Evolutionary conservation across 2,797 vertebrate genomes (phyloP).

Genomic region (Gymnothorax reevesii): DNA sequence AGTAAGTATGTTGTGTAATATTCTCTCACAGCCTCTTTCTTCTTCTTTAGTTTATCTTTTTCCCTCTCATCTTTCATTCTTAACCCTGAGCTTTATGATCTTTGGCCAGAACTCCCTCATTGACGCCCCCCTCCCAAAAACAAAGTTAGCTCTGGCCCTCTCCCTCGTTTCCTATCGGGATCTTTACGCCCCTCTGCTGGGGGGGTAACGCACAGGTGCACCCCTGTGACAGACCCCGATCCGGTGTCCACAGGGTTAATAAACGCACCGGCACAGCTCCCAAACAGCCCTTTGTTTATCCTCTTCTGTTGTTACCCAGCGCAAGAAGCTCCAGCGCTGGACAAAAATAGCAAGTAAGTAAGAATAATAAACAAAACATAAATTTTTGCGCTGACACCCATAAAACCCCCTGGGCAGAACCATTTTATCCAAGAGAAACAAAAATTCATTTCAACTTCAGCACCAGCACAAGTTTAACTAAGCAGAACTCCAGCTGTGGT

Average conservation of each 20-base stretch:
- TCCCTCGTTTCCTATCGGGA: conserved; percentile 37
- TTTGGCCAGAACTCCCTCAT: neutral
- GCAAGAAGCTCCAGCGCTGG: conserved; percentile 36
- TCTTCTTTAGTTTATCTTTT: neutral
- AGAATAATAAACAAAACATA: neutral
- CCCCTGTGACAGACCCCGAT: neutral
- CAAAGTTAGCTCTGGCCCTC: conserved; percentile 27
- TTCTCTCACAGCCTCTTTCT: conserved; percentile 17
- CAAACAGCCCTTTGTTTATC: conserved; percentile 14
- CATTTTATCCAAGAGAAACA: neutral
- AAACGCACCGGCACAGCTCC: neutral
- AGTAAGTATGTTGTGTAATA: conserved; percentile 54
- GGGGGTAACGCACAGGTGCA: neutral
- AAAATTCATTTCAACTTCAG: neutral
- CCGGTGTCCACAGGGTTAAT: conserved; percentile 18
- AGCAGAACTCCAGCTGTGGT: neutral
- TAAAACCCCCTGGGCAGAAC: neutral
- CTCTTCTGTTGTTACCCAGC: neutral
- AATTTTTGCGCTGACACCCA: neutral
- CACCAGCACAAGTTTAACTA: neutral
- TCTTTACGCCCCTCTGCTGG: conserved; percentile 39
- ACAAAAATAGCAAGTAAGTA: conserved; percentile 10
- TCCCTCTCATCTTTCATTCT: conserved; percentile 18
- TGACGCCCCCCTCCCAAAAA: neutral
- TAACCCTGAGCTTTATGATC: neutral